phyloP scores from a whole-genome alignment of 1,140 invertebrate species.

The Carcinoscorpius rotundicauda region DNA sequence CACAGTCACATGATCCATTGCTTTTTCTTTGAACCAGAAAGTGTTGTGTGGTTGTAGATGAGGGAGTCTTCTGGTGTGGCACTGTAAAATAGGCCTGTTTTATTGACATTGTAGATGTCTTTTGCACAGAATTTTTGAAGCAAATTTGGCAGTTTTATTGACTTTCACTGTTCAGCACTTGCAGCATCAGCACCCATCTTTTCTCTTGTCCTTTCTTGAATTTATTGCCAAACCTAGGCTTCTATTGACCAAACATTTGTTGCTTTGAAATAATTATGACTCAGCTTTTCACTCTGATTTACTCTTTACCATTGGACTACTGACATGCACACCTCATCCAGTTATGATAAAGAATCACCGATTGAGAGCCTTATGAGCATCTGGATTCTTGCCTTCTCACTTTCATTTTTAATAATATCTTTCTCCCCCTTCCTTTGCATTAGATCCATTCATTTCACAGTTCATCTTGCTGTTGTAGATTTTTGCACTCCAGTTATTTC shows the following conservation, averaged over 20 bases:
- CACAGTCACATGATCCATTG: constrained; percentile 10
- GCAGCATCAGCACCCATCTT: not conserved
- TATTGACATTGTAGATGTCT: too few relatives aligned
- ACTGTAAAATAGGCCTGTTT: too few relatives aligned
- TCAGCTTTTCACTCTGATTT: constrained; percentile 22
- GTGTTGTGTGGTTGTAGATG: too few relatives aligned
- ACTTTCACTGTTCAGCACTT: constrained; percentile 6
- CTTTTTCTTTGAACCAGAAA: not conserved
- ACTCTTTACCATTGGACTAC: constrained; percentile 19
- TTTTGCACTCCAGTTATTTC: constrained; percentile 13
- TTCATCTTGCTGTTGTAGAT: constrained; percentile 8
- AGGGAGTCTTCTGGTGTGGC: too few relatives aligned
- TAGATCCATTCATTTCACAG: constrained; percentile 6
- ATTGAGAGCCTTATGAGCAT: constrained; percentile 22
- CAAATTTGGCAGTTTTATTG: constrained; percentile 1
- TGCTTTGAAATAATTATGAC: constrained; percentile 25
- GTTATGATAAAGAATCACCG: constrained; percentile 18
- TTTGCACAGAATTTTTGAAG: too few relatives aligned
- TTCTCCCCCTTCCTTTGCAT: too few relatives aligned
- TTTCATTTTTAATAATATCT: constrained; percentile 3
- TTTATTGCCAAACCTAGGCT: constrained; percentile 16
- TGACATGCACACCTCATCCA: constrained; percentile 9
- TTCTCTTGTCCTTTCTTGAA: constrained; percentile 10
- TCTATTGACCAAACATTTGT: constrained; percentile 26
- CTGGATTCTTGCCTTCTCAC: constrained; percentile 15